These are phyloP conservation scores for Melopsittacus undulatus DNA, from an alignment of 2,797 vertebrate species.

Conservation along the genomic window DNA sequence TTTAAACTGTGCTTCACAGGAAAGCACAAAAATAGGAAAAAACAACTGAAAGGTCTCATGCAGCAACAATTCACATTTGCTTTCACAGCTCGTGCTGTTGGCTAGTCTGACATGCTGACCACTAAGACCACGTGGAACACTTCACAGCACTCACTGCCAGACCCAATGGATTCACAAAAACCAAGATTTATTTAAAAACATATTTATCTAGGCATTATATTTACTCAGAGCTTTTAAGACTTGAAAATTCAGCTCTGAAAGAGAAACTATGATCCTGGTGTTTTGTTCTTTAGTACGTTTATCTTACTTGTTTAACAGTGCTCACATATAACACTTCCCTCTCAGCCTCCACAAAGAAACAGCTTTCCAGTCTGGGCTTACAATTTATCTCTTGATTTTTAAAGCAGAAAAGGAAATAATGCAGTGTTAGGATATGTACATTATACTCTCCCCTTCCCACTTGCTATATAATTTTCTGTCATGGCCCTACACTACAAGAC, in stretches of 20 bases:
- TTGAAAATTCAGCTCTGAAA: neutral
- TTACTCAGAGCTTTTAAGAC: neutral
- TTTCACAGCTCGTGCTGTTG: neutral
- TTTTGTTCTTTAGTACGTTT: neutral
- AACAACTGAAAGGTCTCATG: neutral
- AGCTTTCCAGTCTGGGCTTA: neutral
- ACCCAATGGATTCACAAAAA: neutral
- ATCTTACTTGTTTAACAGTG: neutral
- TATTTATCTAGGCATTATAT: neutral
- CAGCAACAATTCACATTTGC: neutral
- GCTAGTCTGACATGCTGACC: neutral
- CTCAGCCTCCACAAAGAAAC: neutral
- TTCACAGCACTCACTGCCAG: neutral
- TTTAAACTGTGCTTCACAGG: neutral
- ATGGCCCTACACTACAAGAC: neutral
- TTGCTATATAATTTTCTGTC: neutral
- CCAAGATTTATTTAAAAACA: neutral
- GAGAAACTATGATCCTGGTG: neutral
- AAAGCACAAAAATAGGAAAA: neutral
- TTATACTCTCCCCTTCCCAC: neutral
- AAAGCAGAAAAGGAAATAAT: neutral
- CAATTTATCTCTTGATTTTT: neutral
- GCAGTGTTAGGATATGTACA: neutral
- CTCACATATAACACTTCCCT: neutral
- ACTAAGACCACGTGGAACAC: fast-evolving